These are phyloP conservation scores for Bovichtus variegatus DNA, from an alignment of 2,797 vertebrate genomes.

Conservation along the genomic window DNA sequence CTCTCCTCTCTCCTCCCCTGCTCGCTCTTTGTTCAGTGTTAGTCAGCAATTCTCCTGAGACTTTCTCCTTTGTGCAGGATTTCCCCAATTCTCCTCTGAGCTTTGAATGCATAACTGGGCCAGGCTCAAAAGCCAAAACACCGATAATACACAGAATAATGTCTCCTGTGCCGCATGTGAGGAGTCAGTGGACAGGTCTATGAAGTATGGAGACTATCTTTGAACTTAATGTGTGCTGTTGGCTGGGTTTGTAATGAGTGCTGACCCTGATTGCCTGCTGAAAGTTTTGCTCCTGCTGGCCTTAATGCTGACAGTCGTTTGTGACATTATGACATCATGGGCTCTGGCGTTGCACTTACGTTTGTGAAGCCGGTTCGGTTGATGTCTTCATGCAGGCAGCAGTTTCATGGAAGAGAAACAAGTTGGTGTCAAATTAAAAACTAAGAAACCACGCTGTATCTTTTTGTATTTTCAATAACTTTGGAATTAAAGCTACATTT, in stretches of 20 bases:
- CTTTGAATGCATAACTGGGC: conserved; percentile 68
- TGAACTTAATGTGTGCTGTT: conserved; percentile 38
- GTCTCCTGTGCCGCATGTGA: conserved; percentile 28
- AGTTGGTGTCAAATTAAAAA: conserved; percentile 13
- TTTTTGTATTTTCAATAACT: conserved; percentile 18
- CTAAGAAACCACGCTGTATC: neutral
- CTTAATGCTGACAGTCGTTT: conserved; percentile 9
- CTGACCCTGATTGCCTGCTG: conserved; percentile 14
- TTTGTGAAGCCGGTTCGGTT: conserved; percentile 19
- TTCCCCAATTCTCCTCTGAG: conserved; percentile 68
- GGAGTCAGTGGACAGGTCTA: conserved; percentile 3
- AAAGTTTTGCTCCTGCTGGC: neutral
- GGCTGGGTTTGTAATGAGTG: conserved; percentile 38
- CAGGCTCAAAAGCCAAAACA: conserved; percentile 49
- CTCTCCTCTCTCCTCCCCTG: conserved; percentile 7
- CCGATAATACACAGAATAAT: conserved; percentile 28
- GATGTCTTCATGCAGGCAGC: conserved; percentile 5
- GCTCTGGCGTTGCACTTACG: conserved; percentile 15
- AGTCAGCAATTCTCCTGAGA: conserved; percentile 77
- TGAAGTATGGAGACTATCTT: conserved; percentile 6
- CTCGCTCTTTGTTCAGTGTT: conserved; percentile 73
- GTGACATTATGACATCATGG: neutral
- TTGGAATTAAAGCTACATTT: conserved; percentile 11
- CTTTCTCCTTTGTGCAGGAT: conserved; percentile 75
- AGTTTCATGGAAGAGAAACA: conserved; percentile 20